These are phyloP conservation scores for Drosophila fulvimacula DNA, from an alignment of 2,888 invertebrate genomes.

Conservation along the genomic window DNA sequence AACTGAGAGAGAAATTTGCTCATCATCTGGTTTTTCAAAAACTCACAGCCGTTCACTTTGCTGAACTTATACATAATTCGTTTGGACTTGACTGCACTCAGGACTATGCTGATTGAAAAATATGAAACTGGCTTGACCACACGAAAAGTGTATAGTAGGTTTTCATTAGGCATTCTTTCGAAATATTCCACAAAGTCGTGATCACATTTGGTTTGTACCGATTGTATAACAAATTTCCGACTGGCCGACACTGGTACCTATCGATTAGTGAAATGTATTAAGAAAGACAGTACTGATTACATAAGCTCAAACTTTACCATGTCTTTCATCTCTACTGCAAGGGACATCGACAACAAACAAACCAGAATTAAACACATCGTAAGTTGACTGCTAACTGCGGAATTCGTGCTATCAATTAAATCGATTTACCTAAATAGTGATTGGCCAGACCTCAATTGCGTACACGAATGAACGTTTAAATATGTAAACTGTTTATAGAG, in stretches of 20 bases:
- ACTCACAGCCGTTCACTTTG: slow-evolving; percentile 42
- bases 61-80: slow-evolving; percentile 34
- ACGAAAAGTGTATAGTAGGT: slow-evolving; percentile 26
- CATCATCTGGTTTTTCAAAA: slow-evolving; percentile 36
- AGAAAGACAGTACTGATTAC: too few species aligned
- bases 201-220: slow-evolving; percentile 41
- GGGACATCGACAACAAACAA: background rate
- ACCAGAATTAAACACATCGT: slow-evolving; percentile 13
- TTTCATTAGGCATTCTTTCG: background rate
- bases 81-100: slow-evolving; percentile 6
- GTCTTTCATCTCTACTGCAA: background rate
- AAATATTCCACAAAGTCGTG: slow-evolving; percentile 49
- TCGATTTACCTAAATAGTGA: background rate
- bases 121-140: slow-evolving; percentile 13
- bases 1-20: slow-evolving; percentile 28
- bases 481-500: slow-evolving; percentile 15
- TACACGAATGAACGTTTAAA: background rate
- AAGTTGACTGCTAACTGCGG: background rate
- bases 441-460: background rate
- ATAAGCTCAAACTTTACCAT: too few species aligned
- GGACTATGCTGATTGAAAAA: slow-evolving; percentile 23
- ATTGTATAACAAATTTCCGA: slow-evolving; percentile 6
- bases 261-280: background rate
- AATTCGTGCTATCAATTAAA: background rate
- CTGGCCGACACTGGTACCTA: slow-evolving; percentile 16